These are phyloP conservation scores for Spialia ferax DNA, from an alignment of 2,888 invertebrate genomes.

Conservation along the genomic window DNA sequence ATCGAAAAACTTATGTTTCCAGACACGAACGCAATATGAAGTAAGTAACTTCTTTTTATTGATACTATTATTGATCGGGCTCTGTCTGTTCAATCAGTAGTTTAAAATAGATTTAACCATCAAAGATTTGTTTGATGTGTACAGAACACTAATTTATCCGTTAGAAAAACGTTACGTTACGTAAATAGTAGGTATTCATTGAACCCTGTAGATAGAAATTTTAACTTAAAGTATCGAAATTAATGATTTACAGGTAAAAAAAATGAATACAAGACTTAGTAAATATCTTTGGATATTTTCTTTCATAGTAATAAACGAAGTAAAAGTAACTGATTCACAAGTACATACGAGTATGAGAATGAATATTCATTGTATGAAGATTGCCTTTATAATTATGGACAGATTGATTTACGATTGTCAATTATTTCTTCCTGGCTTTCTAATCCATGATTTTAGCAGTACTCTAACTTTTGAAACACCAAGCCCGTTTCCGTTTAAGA, in stretches of 20 bases:
- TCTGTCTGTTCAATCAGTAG: constrained; percentile 29
- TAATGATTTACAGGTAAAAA: not conserved
- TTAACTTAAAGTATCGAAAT: not conserved
- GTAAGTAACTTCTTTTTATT: constrained; percentile 18
- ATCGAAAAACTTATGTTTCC: not conserved
- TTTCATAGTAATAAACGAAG: not conserved
- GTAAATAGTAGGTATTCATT: not conserved
- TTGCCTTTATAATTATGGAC: not conserved
- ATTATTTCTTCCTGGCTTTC: constrained; percentile 16
- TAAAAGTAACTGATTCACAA: not conserved
- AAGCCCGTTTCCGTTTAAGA: not conserved
- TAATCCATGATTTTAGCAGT: constrained; percentile 12
- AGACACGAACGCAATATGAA: constrained; percentile 4
- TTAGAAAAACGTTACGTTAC: not conserved
- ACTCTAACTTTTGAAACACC: not conserved
- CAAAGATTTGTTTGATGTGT: constrained; percentile 42
- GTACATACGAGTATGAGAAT: not conserved
- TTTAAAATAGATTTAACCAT: constrained; percentile 42
- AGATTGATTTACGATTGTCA: not conserved
- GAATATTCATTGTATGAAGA: constrained; percentile 3
- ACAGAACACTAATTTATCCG: constrained; percentile 3
- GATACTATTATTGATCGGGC: constrained; percentile 10
- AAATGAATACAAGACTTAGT: not conserved
- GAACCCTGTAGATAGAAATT: not conserved
- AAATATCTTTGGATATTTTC: not conserved